Percentiles rank a stretch among this genome's conserved stretches.
phyloP scores from a whole-genome alignment of 2,113 vertebrate species.

The Indicator maculatus region DNA sequence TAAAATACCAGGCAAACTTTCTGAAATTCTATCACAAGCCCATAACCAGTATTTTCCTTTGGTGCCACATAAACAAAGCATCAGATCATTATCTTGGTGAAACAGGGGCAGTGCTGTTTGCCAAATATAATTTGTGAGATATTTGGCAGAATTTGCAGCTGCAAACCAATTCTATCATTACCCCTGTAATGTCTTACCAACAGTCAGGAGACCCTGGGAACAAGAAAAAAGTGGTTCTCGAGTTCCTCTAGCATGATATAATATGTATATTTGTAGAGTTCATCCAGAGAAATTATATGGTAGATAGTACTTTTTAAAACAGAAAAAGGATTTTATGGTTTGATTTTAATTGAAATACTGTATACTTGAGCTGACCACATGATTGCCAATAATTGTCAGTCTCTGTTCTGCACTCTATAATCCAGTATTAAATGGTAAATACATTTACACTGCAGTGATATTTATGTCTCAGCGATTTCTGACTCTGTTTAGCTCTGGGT shows the following conservation, averaged over 20 bases:
- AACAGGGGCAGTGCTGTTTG: constrained; percentile 37
- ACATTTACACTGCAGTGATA: constrained; percentile 41
- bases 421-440: constrained; percentile 42
- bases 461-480: constrained; percentile 36
- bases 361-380: constrained; percentile 36
- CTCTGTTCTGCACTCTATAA: constrained; percentile 24
- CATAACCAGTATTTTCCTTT: constrained; percentile 51
- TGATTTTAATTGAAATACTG: constrained; percentile 36
- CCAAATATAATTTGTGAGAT: constrained; percentile 55
- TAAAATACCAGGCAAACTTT: background rate
- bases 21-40: constrained; percentile 23
- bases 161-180: constrained; percentile 56
- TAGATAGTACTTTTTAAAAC: constrained; percentile 21
- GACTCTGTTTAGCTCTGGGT: background rate
- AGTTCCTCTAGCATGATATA: constrained; percentile 55
- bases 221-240: constrained; percentile 46
- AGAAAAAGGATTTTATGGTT: constrained; percentile 24
- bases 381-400: constrained; percentile 46
- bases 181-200: constrained; percentile 7
- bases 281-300: constrained; percentile 56
- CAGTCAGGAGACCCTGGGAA: constrained; percentile 57
- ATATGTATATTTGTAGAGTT: constrained; percentile 31
- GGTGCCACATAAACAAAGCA: constrained; percentile 41
- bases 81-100: constrained; percentile 34
- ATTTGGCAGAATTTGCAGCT: constrained; percentile 41